Percentiles rank a stretch among this genome's conserved stretches.
Conservation (phyloP, 2,797 vertebrate species). For the Rhinoraja longicauda region DNA sequence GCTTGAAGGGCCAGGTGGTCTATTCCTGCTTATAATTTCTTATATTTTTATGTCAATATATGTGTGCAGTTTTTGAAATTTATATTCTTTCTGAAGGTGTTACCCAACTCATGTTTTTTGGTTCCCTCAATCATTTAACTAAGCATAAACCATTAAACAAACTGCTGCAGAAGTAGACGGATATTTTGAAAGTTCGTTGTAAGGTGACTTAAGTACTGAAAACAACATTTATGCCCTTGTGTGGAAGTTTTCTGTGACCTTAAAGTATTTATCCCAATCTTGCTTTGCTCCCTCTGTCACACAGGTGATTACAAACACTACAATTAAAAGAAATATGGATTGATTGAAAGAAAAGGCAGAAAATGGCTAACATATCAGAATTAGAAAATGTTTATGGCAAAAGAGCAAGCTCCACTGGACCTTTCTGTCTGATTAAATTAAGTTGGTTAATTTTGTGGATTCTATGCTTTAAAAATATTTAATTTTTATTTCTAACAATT, state of each 20-base stretch:
- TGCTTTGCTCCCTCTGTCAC: too few species aligned
- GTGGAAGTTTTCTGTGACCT: too few species aligned
- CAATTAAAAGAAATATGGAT: neutral
- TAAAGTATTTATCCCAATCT: too few species aligned
- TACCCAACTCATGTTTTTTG: neutral
- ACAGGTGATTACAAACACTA: neutral
- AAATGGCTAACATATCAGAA: neutral
- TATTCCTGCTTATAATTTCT: too few species aligned
- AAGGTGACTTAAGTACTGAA: neutral
- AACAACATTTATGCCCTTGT: neutral
- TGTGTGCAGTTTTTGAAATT: too few species aligned
- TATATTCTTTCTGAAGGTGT: neutral
- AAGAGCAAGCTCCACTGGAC: neutral
- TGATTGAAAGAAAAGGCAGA: neutral
- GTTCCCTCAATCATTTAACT: neutral
- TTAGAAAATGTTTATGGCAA: neutral
- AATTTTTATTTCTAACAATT: too few species aligned
- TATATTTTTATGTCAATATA: too few species aligned
- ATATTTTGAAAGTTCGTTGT: neutral
- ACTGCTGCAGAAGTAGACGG: neutral
- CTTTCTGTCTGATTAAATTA: too few species aligned
- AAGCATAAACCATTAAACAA: neutral
- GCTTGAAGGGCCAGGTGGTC: too few species aligned
- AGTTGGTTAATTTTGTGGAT: too few species aligned
- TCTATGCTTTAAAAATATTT: too few species aligned